A percentile compares a stretch with the other conserved stretches of the same genome.
phyloP scores from a whole-genome alignment of 2,113 vertebrate species.

The Jaculus jaculus region DNA sequence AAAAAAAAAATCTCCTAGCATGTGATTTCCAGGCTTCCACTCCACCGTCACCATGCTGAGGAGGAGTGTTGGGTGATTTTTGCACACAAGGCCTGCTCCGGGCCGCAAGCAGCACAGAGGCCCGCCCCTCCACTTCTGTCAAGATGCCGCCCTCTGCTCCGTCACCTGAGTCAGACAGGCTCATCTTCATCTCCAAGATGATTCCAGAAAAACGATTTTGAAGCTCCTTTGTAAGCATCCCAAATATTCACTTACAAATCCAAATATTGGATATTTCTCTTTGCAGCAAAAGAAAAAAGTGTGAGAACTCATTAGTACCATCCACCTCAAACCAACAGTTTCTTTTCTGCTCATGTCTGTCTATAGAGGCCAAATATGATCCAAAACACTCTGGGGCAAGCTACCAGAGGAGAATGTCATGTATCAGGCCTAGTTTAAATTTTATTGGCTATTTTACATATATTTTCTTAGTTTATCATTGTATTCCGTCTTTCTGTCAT shows the following conservation, averaged over 20 bases:
- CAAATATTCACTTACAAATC: neutral
- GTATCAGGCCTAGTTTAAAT: neutral
- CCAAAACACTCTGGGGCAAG: neutral
- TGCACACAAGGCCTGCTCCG: neutral
- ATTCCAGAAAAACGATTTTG: neutral
- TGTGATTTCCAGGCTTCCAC: neutral
- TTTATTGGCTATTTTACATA: neutral
- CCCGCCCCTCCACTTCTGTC: neutral
- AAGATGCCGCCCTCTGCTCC: no score
- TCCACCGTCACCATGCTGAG: neutral
- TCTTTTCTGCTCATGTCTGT: neutral
- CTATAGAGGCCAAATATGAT: neutral
- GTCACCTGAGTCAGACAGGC: neutral
- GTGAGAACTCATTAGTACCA: neutral
- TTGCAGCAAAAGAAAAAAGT: conserved; percentile 17
- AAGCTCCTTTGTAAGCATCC: conserved; percentile 38
- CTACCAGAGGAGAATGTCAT: neutral
- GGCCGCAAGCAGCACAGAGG: neutral
- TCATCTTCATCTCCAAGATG: neutral
- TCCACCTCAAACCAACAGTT: neutral
- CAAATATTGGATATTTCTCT: neutral
- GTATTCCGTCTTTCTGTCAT: neutral
- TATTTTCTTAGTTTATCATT: neutral
- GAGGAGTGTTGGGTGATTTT: neutral
- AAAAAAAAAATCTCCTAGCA: neutral